phyloP scores from a whole-genome alignment of 2,797 vertebrate genomes.

The Hoplostethus atlanticus region DNA sequence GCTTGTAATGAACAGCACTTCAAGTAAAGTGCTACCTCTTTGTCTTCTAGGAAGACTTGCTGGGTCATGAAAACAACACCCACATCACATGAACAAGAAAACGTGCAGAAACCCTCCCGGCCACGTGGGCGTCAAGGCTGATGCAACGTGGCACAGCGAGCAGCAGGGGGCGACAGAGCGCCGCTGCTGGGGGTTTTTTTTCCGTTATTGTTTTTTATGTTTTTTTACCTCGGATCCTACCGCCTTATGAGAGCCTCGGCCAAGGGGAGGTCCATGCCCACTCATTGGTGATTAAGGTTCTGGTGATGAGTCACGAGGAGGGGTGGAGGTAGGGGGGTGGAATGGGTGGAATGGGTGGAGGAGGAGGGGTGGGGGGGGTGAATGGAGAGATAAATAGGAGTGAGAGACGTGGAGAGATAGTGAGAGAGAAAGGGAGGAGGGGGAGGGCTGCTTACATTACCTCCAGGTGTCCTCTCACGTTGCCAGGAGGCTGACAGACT shows the following conservation, averaged over 20 bases:
- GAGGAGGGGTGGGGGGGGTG: constrained; percentile 50
- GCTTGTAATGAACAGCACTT: too few species aligned
- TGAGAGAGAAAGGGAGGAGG: background rate
- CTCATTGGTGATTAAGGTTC: constrained; percentile 75
- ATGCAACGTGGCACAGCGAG: background rate
- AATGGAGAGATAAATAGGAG: constrained; percentile 46
- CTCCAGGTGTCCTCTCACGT: constrained; percentile 82
- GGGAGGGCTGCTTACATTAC: constrained; percentile 72
- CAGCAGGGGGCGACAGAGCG: constrained; percentile 70
- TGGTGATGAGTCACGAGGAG: constrained; percentile 77
- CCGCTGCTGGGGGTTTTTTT: background rate
- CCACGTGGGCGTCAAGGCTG: background rate
- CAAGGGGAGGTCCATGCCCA: constrained; percentile 61
- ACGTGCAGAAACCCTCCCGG: background rate
- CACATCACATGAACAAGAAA: too few species aligned
- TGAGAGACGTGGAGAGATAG: background rate
- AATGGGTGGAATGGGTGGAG: constrained; percentile 31
- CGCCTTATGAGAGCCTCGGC: background rate
- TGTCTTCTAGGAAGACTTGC: too few species aligned
- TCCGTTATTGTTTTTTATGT: too few species aligned
- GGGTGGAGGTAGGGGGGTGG: constrained; percentile 45
- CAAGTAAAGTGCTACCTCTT: too few species aligned
- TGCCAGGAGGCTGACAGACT: constrained; percentile 77
- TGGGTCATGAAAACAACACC: background rate
- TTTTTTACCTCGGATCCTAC: background rate